Evolutionary conservation across 2,888 invertebrate genomes (phyloP).

Genomic region (Athalia rosae): DNA sequence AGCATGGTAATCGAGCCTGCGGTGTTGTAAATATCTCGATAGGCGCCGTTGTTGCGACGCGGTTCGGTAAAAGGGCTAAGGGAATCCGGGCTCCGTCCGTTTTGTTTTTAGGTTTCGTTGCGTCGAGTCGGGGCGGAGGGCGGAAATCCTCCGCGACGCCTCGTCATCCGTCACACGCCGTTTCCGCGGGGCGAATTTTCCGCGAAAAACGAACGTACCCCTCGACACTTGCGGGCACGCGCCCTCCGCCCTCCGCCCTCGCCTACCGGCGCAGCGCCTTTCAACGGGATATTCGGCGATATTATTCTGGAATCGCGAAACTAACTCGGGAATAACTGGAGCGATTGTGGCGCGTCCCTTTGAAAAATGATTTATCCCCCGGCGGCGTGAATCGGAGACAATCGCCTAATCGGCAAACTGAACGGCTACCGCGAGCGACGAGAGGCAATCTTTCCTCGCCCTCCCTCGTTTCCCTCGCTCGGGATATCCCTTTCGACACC

Average conservation of each 20-base stretch:
- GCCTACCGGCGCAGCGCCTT: too few species aligned
- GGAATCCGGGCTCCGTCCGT: slow-evolving; percentile 46
- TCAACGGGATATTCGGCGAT: not conserved
- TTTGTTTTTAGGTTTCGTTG: too few species aligned
- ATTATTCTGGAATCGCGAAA: slow-evolving; percentile 5
- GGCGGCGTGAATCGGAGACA: not conserved
- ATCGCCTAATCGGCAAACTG: not conserved
- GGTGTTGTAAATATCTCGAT: slow-evolving; percentile 68
- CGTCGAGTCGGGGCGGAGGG: too few species aligned
- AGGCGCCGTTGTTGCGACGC: slow-evolving; percentile 58
- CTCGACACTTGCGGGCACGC: too few species aligned
- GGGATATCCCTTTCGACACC: not conserved
- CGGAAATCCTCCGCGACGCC: too few species aligned
- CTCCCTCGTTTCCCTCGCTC: not conserved
- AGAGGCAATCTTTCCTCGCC: not conserved
- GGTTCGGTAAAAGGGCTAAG: slow-evolving; percentile 63
- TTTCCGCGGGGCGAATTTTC: too few species aligned
- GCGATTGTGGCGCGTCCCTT: slow-evolving; percentile 1
- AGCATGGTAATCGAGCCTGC: slow-evolving; percentile 47
- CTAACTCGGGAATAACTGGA: not conserved
- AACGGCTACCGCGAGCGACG: too few species aligned
- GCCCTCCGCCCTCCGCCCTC: too few species aligned
- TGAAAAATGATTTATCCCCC: slow-evolving; percentile 23
- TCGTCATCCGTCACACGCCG: too few species aligned
- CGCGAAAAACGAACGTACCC: too few species aligned